A percentile compares a stretch with the other conserved stretches of the same genome.
Evolutionary conservation across 2,888 invertebrate species (phyloP).

Genomic region (Rhogogaster chlorosoma): DNA sequence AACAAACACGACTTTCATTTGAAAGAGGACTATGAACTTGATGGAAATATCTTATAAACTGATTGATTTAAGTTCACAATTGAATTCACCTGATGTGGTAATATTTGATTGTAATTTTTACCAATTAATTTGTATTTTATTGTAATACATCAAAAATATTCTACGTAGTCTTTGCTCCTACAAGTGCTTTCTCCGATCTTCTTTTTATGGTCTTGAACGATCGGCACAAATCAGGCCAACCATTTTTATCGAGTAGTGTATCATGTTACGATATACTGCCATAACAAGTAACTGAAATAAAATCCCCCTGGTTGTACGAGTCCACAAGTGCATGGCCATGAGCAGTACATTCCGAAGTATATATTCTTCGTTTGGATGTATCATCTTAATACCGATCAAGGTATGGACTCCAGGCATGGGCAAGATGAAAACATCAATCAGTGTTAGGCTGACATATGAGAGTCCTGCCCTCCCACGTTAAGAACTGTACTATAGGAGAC

Average conservation of each 20-base stretch:
- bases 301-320: background rate
- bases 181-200: background rate
- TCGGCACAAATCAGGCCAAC: background rate
- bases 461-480: conserved; percentile 22
- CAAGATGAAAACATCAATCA: conserved; percentile 42
- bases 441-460: conserved; percentile 39
- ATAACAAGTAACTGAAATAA: conserved; percentile 22
- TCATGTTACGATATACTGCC: conserved; percentile 21
- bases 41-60: background rate
- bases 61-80: background rate
- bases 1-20: background rate
- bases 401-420: conserved; percentile 1
- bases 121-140: background rate
- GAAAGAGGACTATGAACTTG: background rate
- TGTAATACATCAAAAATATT: background rate
- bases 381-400: background rate
- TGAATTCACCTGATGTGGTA: background rate
- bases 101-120: background rate
- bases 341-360: background rate
- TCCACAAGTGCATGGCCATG: background rate
- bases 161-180: background rate
- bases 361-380: background rate
- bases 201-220: background rate
- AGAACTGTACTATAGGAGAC: background rate
- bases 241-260: conserved; percentile 28